These are phyloP conservation scores for Machimus rusticus DNA, from an alignment of 2,888 invertebrate species.

Conservation along the genomic window DNA sequence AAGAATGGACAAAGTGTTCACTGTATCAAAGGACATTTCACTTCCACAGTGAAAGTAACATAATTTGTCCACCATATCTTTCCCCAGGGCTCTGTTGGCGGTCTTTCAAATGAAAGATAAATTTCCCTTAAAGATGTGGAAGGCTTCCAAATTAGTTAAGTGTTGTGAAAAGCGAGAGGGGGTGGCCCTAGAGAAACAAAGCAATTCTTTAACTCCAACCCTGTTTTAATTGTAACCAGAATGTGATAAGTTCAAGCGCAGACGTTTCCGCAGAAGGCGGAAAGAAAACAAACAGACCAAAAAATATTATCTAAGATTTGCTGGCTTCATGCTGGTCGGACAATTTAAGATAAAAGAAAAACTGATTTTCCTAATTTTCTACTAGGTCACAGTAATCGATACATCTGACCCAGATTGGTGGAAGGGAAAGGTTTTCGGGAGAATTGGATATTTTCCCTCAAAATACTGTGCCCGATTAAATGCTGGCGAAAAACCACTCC, in stretches of 20 bases:
- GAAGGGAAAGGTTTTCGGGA: slow-evolving; percentile 93
- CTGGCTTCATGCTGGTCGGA: neutral
- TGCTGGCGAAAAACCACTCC: slow-evolving; percentile 88
- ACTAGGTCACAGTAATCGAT: slow-evolving; percentile 88
- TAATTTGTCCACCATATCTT: neutral
- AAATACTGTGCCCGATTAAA: slow-evolving; percentile 92
- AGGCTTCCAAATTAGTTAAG: neutral
- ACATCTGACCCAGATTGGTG: slow-evolving; percentile 97
- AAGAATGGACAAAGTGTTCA: neutral
- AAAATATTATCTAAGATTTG: neutral
- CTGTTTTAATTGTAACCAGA: neutral
- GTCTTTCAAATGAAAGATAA: neutral
- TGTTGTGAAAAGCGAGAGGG: neutral
- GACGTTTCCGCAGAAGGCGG: neutral
- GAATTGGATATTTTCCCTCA: slow-evolving; percentile 92
- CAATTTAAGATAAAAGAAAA: slow-evolving; percentile 28
- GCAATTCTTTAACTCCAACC: neutral
- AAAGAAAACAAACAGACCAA: neutral
- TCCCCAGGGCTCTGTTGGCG: neutral
- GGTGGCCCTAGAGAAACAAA: neutral
- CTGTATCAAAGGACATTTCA: neutral
- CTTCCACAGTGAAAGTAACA: neutral
- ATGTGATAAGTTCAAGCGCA: neutral
- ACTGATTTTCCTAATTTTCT: slow-evolving; percentile 29
- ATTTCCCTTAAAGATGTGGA: neutral